phyloP scores from a whole-genome alignment of 2,113 vertebrate genomes.

The Mirza zaza region DNA sequence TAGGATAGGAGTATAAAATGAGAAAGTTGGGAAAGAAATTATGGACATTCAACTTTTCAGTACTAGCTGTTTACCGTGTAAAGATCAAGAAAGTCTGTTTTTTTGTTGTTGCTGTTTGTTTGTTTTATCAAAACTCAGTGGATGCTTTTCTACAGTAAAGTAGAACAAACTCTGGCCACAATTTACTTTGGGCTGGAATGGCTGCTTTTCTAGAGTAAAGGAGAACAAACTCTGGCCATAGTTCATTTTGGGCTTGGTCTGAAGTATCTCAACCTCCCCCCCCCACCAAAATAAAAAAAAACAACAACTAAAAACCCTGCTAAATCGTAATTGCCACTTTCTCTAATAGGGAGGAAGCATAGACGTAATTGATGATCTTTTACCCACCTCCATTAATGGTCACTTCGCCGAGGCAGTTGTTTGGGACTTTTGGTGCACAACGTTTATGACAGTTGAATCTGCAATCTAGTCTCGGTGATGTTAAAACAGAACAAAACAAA shows the following conservation, averaged over 20 bases:
- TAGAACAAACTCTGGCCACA: background rate
- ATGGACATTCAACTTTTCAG: background rate
- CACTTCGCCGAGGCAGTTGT: constrained; percentile 97
- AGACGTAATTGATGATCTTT: rapidly evolving
- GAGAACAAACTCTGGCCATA: background rate
- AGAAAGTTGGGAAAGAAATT: background rate
- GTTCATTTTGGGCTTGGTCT: background rate
- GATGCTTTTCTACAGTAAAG: background rate
- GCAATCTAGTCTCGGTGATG: constrained; percentile 88
- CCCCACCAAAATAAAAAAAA: background rate
- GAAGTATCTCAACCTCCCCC: background rate
- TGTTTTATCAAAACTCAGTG: background rate
- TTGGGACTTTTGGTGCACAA: constrained; percentile 96
- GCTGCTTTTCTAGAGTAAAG: background rate
- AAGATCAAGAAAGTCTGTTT: background rate
- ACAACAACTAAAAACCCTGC: background rate
- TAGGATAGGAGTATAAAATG: background rate
- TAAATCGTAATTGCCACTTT: background rate
- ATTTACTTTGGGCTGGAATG: background rate
- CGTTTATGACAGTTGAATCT: constrained; percentile 98
- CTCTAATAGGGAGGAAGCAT: background rate
- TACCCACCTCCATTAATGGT: constrained; percentile 93
- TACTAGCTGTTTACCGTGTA: background rate
- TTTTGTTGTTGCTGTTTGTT: no score
- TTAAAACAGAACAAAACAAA: constrained; percentile 20